phyloP scores from a whole-genome alignment of 2,888 invertebrate genomes.

The Andrena praecox region DNA sequence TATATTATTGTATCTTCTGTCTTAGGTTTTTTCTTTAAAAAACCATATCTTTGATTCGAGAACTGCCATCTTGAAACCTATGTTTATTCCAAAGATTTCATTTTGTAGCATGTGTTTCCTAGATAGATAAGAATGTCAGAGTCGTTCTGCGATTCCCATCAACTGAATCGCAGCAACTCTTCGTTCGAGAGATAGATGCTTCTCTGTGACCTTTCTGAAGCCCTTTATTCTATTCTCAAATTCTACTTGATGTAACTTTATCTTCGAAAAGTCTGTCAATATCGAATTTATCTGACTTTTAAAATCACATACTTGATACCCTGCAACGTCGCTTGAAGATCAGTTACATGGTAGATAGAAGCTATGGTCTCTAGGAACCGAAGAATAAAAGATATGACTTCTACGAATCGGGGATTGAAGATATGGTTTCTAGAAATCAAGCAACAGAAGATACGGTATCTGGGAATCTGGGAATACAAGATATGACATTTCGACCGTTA shows the following conservation, averaged over 20 bases:
- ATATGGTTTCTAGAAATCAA: too few species aligned
- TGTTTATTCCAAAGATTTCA: neutral
- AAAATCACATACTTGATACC: constrained; percentile 31
- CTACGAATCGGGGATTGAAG: neutral
- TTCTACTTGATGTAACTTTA: constrained; percentile 48
- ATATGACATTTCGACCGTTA: too few species aligned
- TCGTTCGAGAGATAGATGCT: constrained; percentile 59
- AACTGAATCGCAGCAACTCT: constrained; percentile 64
- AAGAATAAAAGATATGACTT: neutral
- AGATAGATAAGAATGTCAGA: constrained; percentile 38
- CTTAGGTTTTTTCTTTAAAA: neutral
- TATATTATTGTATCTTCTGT: neutral
- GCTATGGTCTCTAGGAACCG: neutral
- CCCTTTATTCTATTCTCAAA: constrained; percentile 51
- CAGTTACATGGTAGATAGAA: too few species aligned
- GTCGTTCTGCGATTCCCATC: constrained; percentile 67
- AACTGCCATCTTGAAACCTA: neutral
- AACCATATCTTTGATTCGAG: neutral
- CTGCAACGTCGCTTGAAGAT: constrained; percentile 12
- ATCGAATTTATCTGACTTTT: constrained; percentile 20
- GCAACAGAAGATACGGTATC: too few species aligned
- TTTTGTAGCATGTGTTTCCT: constrained; percentile 23
- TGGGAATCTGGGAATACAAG: too few species aligned
- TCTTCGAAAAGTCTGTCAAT: constrained; percentile 33
- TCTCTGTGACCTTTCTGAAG: constrained; percentile 31